A percentile compares a stretch with the other conserved stretches of the same genome.
These are phyloP conservation scores for Crematogaster levior DNA, from an alignment of 2,888 invertebrate genomes.

Conservation along the genomic window DNA sequence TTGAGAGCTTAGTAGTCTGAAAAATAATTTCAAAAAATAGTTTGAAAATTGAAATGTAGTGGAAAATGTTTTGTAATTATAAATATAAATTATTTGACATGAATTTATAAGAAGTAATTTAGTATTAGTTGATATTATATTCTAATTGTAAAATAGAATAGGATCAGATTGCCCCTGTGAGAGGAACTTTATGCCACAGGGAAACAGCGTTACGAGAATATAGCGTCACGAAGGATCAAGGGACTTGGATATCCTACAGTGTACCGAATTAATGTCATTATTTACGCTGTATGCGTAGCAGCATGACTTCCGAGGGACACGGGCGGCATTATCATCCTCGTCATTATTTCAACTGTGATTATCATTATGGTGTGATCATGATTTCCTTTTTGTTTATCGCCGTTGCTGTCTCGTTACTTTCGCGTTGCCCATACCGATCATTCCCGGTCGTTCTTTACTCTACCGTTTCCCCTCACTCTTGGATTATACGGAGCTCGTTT, in stretches of 20 bases:
- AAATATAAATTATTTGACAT: not conserved
- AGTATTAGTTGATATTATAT: slow-evolving; percentile 6
- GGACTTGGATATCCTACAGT: slow-evolving; percentile 65
- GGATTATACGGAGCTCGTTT: slow-evolving; percentile 58
- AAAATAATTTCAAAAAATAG: slow-evolving; percentile 3
- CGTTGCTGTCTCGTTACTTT: slow-evolving; percentile 53
- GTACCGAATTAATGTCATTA: slow-evolving; percentile 76
- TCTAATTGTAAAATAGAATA: not conserved
- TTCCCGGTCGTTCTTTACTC: slow-evolving; percentile 58
- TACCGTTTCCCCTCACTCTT: slow-evolving; percentile 34
- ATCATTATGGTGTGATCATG: slow-evolving; percentile 64
- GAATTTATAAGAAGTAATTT: slow-evolving; percentile 13
- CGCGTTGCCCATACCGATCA: slow-evolving; percentile 4
- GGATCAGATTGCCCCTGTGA: slow-evolving; percentile 3
- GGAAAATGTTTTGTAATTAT: not conserved
- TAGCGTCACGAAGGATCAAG: slow-evolving; percentile 65
- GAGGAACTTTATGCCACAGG: slow-evolving; percentile 28
- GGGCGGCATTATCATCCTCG: slow-evolving; percentile 68
- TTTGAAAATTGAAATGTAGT: no score
- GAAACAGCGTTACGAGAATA: slow-evolving; percentile 43
- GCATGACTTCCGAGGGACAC: slow-evolving; percentile 41
- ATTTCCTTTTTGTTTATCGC: slow-evolving; percentile 46
- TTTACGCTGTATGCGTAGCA: slow-evolving; percentile 63
- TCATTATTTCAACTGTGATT: slow-evolving; percentile 73
- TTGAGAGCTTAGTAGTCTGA: not conserved